Percentiles rank a stretch among this genome's conserved stretches.
phyloP scores from a whole-genome alignment of 1,140 invertebrate genomes.

The Drosophila repleta region DNA sequence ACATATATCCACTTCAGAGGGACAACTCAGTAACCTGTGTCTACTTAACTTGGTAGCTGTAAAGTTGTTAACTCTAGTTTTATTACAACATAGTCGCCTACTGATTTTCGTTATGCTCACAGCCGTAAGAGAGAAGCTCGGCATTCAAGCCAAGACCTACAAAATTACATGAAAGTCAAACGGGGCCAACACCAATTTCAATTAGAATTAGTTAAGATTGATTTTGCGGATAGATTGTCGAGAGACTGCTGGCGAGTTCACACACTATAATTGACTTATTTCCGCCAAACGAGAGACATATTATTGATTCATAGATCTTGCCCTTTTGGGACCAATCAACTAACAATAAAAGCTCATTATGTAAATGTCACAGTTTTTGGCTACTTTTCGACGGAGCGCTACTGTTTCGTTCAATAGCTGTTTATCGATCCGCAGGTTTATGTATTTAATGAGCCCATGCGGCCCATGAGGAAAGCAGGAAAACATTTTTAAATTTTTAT shows the following conservation, averaged over 20 bases:
- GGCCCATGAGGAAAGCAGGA: constrained; percentile 32
- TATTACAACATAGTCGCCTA: constrained; percentile 49
- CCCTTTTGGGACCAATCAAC: constrained; percentile 36
- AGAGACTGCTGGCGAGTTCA: constrained; percentile 31
- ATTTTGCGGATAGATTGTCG: constrained; percentile 1
- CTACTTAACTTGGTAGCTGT: constrained; percentile 56
- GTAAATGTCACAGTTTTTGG: constrained; percentile 68
- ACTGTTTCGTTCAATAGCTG: constrained; percentile 37
- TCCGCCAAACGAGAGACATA: constrained; percentile 30
- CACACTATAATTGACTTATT: constrained; percentile 47
- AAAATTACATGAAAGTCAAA: too few species aligned
- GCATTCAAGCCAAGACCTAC: too few species aligned
- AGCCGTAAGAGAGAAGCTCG: too few species aligned
- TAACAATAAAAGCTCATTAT: constrained; percentile 76
- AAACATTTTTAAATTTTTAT: constrained; percentile 77
- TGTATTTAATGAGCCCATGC: constrained; percentile 47
- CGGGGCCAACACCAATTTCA: too few species aligned
- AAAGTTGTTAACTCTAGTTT: constrained; percentile 65
- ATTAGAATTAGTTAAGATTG: constrained; percentile 5
- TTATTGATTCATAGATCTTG: constrained; percentile 12
- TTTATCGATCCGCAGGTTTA: constrained; percentile 18
- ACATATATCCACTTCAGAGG: background rate
- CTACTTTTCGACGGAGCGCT: constrained; percentile 20
- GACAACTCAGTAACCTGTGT: constrained; percentile 36
- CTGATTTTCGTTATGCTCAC: constrained; percentile 2